phyloP scores from a whole-genome alignment of 1,140 invertebrate genomes.

The Hypsibius dujardini region DNA sequence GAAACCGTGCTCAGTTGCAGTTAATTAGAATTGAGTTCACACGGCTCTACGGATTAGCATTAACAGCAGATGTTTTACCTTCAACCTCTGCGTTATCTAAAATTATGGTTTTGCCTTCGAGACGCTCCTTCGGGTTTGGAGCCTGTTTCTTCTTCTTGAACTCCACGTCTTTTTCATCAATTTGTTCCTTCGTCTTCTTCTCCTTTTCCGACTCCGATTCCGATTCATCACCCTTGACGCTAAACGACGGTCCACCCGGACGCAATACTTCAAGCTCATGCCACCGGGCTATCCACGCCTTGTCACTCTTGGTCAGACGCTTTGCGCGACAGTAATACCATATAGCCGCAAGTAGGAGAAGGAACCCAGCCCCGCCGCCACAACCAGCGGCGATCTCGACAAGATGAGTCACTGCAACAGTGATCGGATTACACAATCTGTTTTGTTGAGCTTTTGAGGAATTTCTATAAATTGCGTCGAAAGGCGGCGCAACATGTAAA shows the following conservation, averaged over 20 bases:
- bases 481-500: too few relatives aligned
- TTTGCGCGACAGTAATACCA: not conserved
- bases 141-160: too few relatives aligned
- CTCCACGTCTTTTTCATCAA: not conserved
- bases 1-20: not conserved
- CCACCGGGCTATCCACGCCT: conserved; percentile 4
- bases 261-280: not conserved
- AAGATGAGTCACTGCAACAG: too few relatives aligned
- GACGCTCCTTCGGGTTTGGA: not conserved
- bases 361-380: not conserved
- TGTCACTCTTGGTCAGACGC: not conserved
- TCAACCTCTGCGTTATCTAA: too few relatives aligned
- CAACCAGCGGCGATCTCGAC: not conserved
- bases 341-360: not conserved
- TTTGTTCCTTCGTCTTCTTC: not conserved
- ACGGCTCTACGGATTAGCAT: too few relatives aligned
- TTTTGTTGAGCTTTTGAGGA: too few relatives aligned
- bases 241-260: not conserved
- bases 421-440: too few relatives aligned
- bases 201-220: too few relatives aligned
- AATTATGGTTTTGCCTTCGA: not conserved
- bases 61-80: too few relatives aligned
- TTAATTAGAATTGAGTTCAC: too few relatives aligned
- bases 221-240: not conserved
- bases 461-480: too few relatives aligned